Evolutionary conservation across 2,113 vertebrate genomes (phyloP).

Genomic region (Pangasianodon gigas): DNA sequence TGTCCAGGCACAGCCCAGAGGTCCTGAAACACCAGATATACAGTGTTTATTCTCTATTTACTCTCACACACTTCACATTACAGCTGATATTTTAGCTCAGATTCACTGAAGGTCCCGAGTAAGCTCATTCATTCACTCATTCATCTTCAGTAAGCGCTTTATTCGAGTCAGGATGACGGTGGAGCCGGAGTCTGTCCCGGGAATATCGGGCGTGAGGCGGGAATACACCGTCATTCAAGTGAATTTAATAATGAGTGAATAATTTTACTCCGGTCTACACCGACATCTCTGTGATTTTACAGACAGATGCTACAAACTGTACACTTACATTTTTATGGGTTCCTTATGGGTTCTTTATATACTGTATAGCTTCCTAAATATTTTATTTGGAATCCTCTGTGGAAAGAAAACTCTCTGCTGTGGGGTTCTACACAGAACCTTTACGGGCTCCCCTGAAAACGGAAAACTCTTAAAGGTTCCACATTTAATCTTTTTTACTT

Average conservation of each 20-base stretch:
- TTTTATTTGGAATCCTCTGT: neutral
- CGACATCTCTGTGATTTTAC: too few species aligned
- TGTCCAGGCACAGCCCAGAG: conserved; percentile 90
- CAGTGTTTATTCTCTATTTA: neutral
- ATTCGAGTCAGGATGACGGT: neutral
- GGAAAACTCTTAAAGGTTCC: too few species aligned
- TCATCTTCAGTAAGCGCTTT: neutral
- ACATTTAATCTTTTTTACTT: too few species aligned
- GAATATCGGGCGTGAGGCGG: too few species aligned
- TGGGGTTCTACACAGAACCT: too few species aligned
- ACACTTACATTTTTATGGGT: neutral
- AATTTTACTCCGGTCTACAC: too few species aligned
- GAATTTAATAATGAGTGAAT: too few species aligned
- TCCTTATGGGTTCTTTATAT: neutral
- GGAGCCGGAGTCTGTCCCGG: too few species aligned
- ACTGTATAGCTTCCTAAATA: neutral
- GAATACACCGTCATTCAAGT: too few species aligned
- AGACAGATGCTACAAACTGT: too few species aligned
- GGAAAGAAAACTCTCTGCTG: too few species aligned
- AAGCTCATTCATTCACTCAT: neutral
- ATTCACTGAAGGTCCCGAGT: neutral
- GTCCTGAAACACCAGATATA: conserved; percentile 72
- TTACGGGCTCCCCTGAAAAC: too few species aligned
- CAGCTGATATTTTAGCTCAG: neutral
- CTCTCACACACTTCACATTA: neutral